These are phyloP conservation scores for Hormiphora californensis DNA, from an alignment of 37 sponge, comb jelly and placozoan genomes.

Conservation along the genomic window DNA sequence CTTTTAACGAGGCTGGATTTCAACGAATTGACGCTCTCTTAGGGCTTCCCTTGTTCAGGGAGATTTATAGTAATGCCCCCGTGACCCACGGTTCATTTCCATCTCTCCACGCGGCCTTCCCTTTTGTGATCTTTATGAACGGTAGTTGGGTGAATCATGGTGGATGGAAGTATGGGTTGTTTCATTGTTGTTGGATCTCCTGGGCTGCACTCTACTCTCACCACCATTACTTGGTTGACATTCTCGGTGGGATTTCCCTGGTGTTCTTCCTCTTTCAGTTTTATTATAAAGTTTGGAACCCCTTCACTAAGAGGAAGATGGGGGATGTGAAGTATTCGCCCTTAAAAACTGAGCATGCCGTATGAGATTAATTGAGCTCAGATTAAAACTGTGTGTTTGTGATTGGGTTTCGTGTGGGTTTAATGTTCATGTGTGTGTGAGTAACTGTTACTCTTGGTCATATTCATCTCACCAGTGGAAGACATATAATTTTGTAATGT, in stretches of 20 bases:
- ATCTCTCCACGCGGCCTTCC: slow-evolving; percentile 41
- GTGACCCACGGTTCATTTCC: slow-evolving; percentile 34
- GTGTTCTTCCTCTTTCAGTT: slow-evolving; percentile 21
- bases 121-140: slow-evolving; percentile 33
- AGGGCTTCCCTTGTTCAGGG: background rate
- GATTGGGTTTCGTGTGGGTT: background rate
- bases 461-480: too few species aligned
- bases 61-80: slow-evolving; percentile 40
- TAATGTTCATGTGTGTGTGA: too few species aligned
- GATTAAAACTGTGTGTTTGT: background rate
- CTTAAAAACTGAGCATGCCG: background rate
- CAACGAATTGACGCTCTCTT: slow-evolving; percentile 24
- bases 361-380: too few species aligned
- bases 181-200: slow-evolving; percentile 35
- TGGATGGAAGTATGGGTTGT: slow-evolving; percentile 43
- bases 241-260: slow-evolving; percentile 30
- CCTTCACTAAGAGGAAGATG: background rate
- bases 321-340: background rate
- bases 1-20: slow-evolving; percentile 41
- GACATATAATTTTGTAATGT: too few species aligned
- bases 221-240: slow-evolving; percentile 39
- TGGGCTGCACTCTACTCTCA: slow-evolving; percentile 51
- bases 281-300: slow-evolving; percentile 48
- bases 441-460: too few species aligned
- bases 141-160: slow-evolving; percentile 26